Conservation (phyloP, 2,113 vertebrate species). For the Sisor rabdophorus region DNA sequence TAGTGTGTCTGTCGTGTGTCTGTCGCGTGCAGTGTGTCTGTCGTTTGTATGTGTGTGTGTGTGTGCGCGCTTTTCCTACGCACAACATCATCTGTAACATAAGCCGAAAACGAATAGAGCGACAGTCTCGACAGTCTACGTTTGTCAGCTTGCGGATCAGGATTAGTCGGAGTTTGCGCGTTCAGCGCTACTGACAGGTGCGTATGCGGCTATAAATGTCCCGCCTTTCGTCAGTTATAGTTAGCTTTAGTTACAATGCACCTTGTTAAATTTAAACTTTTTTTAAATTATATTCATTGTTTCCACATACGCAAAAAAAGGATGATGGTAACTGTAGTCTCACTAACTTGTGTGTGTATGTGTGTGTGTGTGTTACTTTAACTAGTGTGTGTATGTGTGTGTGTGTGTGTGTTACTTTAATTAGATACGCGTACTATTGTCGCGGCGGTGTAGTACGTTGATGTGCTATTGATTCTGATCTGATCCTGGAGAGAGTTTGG, state of each 20-base stretch:
- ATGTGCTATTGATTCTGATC: neutral
- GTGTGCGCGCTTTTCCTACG: neutral
- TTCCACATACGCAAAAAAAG: neutral
- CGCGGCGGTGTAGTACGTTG: neutral
- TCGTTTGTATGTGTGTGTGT: neutral
- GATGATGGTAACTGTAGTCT: neutral
- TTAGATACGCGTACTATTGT: neutral
- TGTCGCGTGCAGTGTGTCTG: too few relatives aligned
- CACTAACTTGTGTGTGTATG: slow-evolving; percentile 7
- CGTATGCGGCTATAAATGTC: slow-evolving; percentile 3
- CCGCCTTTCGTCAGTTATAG: too few relatives aligned
- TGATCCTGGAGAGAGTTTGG: neutral
- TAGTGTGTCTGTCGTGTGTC: too few relatives aligned
- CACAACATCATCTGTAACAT: neutral
- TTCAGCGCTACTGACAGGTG: neutral
- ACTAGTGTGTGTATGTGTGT: too few relatives aligned
- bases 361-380: too few relatives aligned
- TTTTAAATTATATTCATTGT: too few relatives aligned
- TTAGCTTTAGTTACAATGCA: neutral
- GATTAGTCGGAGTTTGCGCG: slow-evolving; percentile 8
- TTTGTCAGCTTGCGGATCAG: slow-evolving; percentile 1
- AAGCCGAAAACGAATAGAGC: neutral
- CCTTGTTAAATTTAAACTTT: neutral
- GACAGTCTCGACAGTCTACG: neutral
- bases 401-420: neutral